Evolutionary conservation across 1,140 invertebrate genomes (phyloP).

Genomic region (Bombus confusus): DNA sequence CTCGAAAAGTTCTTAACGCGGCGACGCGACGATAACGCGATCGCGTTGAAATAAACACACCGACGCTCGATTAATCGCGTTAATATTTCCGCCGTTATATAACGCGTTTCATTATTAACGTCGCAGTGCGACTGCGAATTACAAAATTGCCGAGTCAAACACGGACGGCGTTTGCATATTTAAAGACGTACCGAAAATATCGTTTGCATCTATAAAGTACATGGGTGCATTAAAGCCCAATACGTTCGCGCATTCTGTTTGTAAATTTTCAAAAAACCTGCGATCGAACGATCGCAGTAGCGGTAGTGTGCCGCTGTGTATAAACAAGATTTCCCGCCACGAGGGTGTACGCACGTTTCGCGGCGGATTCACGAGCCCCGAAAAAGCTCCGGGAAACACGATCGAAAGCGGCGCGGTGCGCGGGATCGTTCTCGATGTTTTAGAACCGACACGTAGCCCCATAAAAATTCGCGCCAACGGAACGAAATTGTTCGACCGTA

Average conservation of each 20-base stretch:
- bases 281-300: neutral
- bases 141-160: neutral
- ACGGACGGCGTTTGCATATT: neutral
- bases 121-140: neutral
- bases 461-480: neutral
- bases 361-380: neutral
- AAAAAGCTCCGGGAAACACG: neutral
- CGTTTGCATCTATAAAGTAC: neutral
- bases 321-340: conserved; percentile 40
- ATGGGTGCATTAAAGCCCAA: neutral
- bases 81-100: neutral
- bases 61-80: conserved; percentile 7
- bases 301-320: neutral
- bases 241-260: neutral
- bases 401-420: neutral
- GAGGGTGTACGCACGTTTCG: neutral
- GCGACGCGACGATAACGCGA: conserved; percentile 24
- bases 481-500: conserved; percentile 9
- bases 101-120: neutral
- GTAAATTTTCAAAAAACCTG: neutral
- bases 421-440: neutral
- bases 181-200: neutral
- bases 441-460: neutral
- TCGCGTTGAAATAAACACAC: conserved; percentile 6
- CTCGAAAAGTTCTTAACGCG: conserved; percentile 2